phyloP scores from a whole-genome alignment of 23 tunicate species.

The Trididemnum miniatum region DNA sequence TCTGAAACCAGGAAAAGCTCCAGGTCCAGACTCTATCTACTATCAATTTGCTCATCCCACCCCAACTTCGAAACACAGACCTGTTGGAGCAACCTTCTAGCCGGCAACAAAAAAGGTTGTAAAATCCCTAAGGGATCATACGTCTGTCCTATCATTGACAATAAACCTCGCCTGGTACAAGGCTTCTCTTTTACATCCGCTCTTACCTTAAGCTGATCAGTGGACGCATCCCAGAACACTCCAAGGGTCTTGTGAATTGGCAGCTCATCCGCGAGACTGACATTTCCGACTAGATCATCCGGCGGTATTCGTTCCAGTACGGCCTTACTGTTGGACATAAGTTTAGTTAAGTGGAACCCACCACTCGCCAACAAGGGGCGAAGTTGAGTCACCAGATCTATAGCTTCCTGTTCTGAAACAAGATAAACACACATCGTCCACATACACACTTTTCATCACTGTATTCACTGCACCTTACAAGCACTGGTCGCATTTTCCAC shows the following conservation, averaged over 20 bases:
- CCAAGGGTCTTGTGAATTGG: background rate
- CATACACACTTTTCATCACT: background rate
- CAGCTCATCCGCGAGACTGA: background rate
- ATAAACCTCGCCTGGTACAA: background rate
- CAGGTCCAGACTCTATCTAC: background rate
- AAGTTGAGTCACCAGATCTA: background rate
- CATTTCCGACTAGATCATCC: background rate
- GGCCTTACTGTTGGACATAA: background rate
- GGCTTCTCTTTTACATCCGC: background rate
- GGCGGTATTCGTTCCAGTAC: too few species aligned
- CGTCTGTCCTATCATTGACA: background rate
- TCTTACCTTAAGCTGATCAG: background rate
- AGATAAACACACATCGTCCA: background rate
- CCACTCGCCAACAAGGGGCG: background rate
- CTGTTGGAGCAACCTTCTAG: background rate
- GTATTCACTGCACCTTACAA: background rate
- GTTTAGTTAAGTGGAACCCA: background rate
- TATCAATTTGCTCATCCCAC: slow-evolving; percentile 4
- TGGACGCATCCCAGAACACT: background rate
- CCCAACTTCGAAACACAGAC: background rate
- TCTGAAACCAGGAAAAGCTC: background rate
- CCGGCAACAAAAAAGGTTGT: slow-evolving; percentile 16
- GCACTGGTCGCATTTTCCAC: background rate
- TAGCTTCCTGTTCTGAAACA: background rate
- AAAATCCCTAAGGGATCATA: slow-evolving; percentile 17